Evolutionary conservation across 2,797 vertebrate genomes (phyloP), one percentile per base, ranked within the genome.

Genomic region (Schizopygopsis pylzovi): DNA sequence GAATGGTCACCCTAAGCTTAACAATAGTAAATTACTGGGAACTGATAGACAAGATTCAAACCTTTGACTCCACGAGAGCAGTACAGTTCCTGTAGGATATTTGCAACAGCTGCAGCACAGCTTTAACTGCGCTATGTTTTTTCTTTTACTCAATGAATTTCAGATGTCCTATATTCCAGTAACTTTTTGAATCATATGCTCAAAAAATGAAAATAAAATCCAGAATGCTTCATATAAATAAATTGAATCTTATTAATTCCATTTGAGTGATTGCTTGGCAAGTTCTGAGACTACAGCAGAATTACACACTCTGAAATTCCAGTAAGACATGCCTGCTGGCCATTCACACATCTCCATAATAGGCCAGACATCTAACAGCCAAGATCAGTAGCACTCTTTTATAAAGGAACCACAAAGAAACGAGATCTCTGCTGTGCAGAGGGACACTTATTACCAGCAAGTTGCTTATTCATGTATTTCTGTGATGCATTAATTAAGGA

Each of bases 241-340:
- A 90, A 91, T 65, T 79, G 79, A 47, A 4, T 92, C 92, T 92
- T 90, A 93, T 93, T 87, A 90, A 86, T 88, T 91, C 91, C 93
- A 89, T 92, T 92, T 90, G 93, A 91, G 87, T 91, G 89, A 93
- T 94, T 93, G 92, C 93, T 91, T 84, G 84, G 94, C 95, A 94
- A 95, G 92, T 88, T 87, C 90, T 89, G 92, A 92, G 90, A 93
- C 94, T 92, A 93, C 93, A 93, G 93, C 88, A 90, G 92, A 93
- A 94, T 95, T 94, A 93, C 92, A 93, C 5, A 84, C 92, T 93
- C 86, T 90, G 91, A 89, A 92, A 93, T 91, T 94, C 91, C 88
- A 90, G 89, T 83, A 81, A 92, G 90, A 90, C 92, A 92, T 92
- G 91, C 93, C 94, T 89, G 87, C 89, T 86, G 94, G 94, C 93